Base-by-base conservation (phyloP, 2,113 vertebrate genomes). In the Tyto alba region DNA sequence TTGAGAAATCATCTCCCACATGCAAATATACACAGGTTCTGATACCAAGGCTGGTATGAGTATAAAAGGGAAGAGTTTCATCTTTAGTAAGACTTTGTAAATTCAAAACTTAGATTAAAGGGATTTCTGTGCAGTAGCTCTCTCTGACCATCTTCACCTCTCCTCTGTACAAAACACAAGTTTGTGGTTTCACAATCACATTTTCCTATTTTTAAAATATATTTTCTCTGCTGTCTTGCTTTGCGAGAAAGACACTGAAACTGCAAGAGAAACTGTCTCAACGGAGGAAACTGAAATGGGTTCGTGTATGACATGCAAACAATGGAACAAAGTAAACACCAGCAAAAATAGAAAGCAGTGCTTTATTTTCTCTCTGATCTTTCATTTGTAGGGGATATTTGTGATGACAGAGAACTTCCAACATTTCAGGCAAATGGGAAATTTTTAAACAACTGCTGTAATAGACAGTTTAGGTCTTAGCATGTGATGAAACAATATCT, bases 201-300 rank as follows among this genome's bases (percentile, higher is more conserved):
- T 96, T 97, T 97, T 96, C 94, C 96, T 88, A 95, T 95, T 95
- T 96, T 96, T 93, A 91, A 96, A 93, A 26, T 23, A 23, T 57
- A 62, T 96, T 94, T 95, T 93, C 95, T 95, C 84, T 96, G 72
- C 53, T 2, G 16, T 59, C 41, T 62, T 69, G 53, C 66, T 89
- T 81, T 89, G 87, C 7, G 32, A 92, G 89, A 96, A 95, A 96
- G 81, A 89, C 78, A 91, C 74, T 87, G 94, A 96, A 96, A 96
- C 53, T 94, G 96, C 87, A 95, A 96, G 84, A 93, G 91, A 97
- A 96, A 96, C 94, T 53, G 36, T 78, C 73, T 87, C 6, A 26
- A 40, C 14, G 17, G 95, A 95, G 95, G 94, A 96, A 95, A 88
- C 89, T 40, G 91, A 88, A 89, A 89, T 88, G 95, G 89, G 77